phyloP scores from a whole-genome alignment of 2,113 vertebrate genomes.

The Carlito syrichta region DNA sequence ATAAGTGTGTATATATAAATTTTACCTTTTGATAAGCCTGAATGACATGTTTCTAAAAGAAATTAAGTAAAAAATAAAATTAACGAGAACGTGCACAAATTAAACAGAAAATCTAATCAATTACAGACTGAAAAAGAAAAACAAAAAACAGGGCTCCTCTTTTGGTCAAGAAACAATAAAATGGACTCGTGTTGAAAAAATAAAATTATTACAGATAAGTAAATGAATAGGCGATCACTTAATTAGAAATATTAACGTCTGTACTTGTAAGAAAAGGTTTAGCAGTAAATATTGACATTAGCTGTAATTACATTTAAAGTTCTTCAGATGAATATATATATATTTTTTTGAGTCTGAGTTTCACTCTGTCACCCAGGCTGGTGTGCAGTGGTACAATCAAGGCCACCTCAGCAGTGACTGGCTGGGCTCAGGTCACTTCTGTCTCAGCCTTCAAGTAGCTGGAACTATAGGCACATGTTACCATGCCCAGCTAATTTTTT shows the following conservation, averaged over 20 bases:
- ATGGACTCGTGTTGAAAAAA: constrained; percentile 47
- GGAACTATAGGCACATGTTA: neutral
- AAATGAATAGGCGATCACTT: constrained; percentile 18
- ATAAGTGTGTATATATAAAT: constrained; percentile 83
- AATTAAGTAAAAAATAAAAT: constrained; percentile 89
- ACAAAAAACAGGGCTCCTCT: constrained; percentile 49
- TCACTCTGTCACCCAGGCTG: neutral
- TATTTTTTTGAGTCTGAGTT: neutral
- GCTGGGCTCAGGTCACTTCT: neutral
- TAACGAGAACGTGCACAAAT: constrained; percentile 81
- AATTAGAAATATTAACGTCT: neutral
- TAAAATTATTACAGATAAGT: constrained; percentile 25
- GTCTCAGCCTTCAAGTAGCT: neutral
- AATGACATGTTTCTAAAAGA: constrained; percentile 99
- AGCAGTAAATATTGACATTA: constrained; percentile 54
- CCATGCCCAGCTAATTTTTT: neutral
- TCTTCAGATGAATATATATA: neutral
- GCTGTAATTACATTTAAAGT: neutral
- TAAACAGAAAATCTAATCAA: constrained; percentile 78
- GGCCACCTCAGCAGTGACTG: neutral
- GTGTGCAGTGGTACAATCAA: neutral
- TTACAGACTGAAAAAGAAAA: constrained; percentile 61
- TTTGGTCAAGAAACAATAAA: constrained; percentile 62
- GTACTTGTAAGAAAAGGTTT: constrained; percentile 1
- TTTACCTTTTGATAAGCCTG: constrained; percentile 99